These are phyloP conservation scores for Ibidorhyncha struthersii DNA, from an alignment of 2,113 vertebrate genomes.

Conservation along the genomic window DNA sequence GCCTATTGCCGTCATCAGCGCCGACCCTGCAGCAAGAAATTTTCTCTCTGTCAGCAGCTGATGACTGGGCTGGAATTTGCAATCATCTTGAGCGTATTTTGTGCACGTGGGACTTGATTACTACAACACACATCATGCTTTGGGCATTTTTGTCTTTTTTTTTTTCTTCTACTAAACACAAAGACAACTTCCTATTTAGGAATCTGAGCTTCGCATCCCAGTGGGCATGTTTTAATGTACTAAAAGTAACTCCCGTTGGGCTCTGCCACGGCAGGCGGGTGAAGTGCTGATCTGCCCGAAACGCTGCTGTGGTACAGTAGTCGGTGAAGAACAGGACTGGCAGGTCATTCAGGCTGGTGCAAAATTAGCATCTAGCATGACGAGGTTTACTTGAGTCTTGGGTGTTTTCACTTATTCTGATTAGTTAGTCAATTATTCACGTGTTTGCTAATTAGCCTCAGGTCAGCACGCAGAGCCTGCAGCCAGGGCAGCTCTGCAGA, in stretches of 20 bases:
- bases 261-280: background rate
- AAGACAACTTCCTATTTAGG: background rate
- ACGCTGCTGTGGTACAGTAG: background rate
- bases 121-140: background rate
- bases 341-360: background rate
- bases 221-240: background rate
- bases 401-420: background rate
- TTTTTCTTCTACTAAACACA: background rate
- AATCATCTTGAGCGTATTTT: rapidly evolving
- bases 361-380: background rate
- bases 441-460: background rate
- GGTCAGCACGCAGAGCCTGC: background rate
- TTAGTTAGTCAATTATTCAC: background rate
- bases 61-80: background rate
- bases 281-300: background rate
- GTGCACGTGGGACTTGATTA: background rate
- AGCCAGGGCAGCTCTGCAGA: background rate
- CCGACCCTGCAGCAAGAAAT: background rate
- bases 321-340: background rate
- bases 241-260: rapidly evolving
- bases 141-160: background rate
- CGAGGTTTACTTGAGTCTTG: background rate
- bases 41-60: background rate
- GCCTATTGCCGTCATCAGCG: background rate
- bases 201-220: background rate